Base-by-base conservation (phyloP, 2,797 vertebrate species). In the Silurus aristotelis region DNA sequence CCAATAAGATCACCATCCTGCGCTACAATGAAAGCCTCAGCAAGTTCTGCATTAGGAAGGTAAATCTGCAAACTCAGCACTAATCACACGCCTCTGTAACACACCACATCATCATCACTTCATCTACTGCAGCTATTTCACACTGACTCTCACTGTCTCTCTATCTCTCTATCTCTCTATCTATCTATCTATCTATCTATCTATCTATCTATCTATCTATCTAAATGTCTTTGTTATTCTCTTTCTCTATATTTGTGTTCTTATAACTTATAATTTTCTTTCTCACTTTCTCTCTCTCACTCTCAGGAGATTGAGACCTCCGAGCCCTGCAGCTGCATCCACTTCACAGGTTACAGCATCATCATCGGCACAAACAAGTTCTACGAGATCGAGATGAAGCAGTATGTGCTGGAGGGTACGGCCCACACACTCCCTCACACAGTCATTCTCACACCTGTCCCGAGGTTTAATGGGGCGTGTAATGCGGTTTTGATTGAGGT, bases 341-440 rank as follows among this genome's bases (percentile, higher is more conserved):
- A 98, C 92, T 96, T 99, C 93, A 99, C 98, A 90, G 96, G 94
- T 86, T 99, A 99, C 95, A 99, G 98, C 92, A 96, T 99, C 95
- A 97, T 99, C 92, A 97, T 99, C 5, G 98, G 98, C 90, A 99
- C 98, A 91, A 99, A 99, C 92, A 99, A 98, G 91, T 99, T 99
- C 94, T 99, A 99, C 27, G 97, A 99, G 92, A 98, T 99, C 1
- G 98, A 99, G 94, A 99, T 99, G 98, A 99, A 99, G 93, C 98
- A 99, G 94, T 99, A 98, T 83, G 97, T 97, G 0, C 95, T 99
- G 0, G 97, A 99, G 83, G 98, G 98, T 99, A 93, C 86, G 82
- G n/a, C 14, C 58, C 52, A 66, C 67, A 80, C 80, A 68, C 80
- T 25, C 72, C 22, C 73, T 78, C 58, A 22, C n/a, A 61, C 43